Conservation (phyloP, 2,797 vertebrate species). For the Phrynocephalus forsythii region DNA sequence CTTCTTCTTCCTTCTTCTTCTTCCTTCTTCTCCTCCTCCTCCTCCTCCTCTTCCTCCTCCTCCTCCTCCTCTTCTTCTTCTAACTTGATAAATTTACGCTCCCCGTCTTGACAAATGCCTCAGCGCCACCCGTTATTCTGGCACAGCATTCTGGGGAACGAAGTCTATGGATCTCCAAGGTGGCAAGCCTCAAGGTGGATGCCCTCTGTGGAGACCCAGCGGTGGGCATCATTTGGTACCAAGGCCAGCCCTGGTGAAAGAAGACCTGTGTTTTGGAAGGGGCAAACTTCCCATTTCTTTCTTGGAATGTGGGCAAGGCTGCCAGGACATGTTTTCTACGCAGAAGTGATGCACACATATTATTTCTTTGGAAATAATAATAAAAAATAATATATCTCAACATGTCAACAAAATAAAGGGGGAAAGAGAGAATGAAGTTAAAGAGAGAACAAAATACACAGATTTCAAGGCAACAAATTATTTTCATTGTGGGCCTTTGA, state of each 20-base stretch:
- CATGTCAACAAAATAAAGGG: too few relatives aligned
- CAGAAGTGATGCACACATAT: too few relatives aligned
- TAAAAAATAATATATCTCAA: too few relatives aligned
- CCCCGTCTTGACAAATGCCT: neutral
- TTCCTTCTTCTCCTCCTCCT: constrained; percentile 32
- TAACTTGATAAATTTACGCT: constrained; percentile 63
- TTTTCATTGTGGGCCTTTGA: too few relatives aligned
- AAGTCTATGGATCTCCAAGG: constrained; percentile 42
- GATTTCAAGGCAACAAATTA: too few relatives aligned
- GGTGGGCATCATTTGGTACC: too few relatives aligned
- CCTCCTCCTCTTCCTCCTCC: neutral
- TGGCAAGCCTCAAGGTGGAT: neutral
- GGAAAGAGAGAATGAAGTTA: too few relatives aligned
- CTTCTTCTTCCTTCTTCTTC: too few relatives aligned
- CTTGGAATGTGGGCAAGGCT: neutral
- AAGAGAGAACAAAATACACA: too few relatives aligned
- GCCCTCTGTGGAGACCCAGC: too few relatives aligned
- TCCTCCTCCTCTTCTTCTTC: neutral
- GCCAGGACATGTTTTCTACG: neutral
- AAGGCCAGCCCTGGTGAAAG: too few relatives aligned
- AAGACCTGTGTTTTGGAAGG: neutral
- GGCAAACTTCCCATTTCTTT: neutral
- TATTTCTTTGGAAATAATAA: too few relatives aligned
- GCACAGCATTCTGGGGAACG: constrained; percentile 58
- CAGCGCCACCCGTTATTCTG: neutral